These are phyloP conservation scores for Takifugu ocellatus DNA, from an alignment of 2,797 vertebrate genomes.

Conservation along the genomic window DNA sequence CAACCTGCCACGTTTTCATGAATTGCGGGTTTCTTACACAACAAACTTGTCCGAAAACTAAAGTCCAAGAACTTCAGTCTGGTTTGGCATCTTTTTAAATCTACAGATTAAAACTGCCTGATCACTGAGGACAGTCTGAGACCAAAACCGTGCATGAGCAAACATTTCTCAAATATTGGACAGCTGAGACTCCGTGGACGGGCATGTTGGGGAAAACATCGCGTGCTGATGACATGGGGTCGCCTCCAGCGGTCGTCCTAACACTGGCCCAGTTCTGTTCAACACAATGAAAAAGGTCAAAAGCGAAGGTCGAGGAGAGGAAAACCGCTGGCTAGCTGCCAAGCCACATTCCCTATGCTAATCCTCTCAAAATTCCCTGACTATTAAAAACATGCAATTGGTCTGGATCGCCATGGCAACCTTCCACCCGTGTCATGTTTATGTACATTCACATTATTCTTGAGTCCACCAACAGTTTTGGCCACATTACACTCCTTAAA, in stretches of 20 bases:
- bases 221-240: conserved; percentile 13
- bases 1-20: conserved; percentile 37
- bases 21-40: conserved; percentile 52
- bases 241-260: conserved; percentile 9
- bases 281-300: background rate
- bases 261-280: background rate
- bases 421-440: background rate
- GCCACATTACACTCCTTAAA: too few relatives aligned
- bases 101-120: too few relatives aligned
- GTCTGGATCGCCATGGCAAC: background rate
- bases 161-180: conserved; percentile 16
- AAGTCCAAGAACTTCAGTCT: background rate
- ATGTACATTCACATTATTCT: too few relatives aligned
- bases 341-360: background rate
- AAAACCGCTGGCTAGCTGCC: background rate
- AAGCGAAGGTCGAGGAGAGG: background rate
- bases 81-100: too few relatives aligned
- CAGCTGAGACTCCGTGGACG: conserved; percentile 6
- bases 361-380: background rate
- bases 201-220: conserved; percentile 18
- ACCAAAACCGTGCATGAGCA: conserved; percentile 9
- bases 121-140: background rate
- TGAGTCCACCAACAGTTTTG: too few relatives aligned
- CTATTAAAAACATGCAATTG: background rate
- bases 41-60: conserved; percentile 41